Conservation (phyloP, 2,797 vertebrate genomes). For the Schizothorax lantsangensis region DNA sequence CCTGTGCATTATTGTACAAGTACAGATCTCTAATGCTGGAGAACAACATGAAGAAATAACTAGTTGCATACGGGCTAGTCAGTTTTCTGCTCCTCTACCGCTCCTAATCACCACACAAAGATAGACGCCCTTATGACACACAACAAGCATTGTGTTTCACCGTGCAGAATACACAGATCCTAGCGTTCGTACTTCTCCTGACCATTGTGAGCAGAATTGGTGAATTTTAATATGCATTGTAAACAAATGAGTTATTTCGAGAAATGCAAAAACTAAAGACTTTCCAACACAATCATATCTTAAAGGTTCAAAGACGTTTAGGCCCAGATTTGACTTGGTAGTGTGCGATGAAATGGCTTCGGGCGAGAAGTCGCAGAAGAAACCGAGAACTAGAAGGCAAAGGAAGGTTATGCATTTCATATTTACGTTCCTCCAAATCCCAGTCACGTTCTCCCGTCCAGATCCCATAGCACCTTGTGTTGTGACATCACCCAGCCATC, state of each 20-base stretch:
- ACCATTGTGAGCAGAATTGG: neutral
- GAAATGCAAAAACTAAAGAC: neutral
- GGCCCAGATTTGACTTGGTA: conserved; percentile 69
- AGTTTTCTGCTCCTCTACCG: neutral
- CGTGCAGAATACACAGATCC: neutral
- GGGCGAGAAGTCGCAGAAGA: conserved; percentile 55
- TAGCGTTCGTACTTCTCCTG: neutral
- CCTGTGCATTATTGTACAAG: conserved; percentile 24
- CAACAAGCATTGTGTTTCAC: conserved; percentile 1
- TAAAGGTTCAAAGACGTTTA: conserved; percentile 71
- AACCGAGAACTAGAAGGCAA: conserved; percentile 67
- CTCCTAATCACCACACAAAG: neutral
- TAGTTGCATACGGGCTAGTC: conserved; percentile 2
- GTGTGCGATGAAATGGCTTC: conserved; percentile 34
- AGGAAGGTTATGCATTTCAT: conserved; percentile 44
- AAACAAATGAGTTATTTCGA: conserved; percentile 39
- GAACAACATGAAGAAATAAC: conserved; percentile 14
- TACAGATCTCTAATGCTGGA: conserved; percentile 21
- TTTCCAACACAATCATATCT: conserved; percentile 44
- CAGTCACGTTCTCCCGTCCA: conserved; percentile 37
- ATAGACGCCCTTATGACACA: neutral
- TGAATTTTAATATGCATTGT: neutral
- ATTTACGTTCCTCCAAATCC: conserved; percentile 48
- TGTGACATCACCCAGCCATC: conserved; percentile 71
- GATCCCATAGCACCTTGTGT: conserved; percentile 71